These are phyloP conservation scores for Nestor notabilis DNA, from an alignment of 2,113 vertebrate species.

Conservation along the genomic window DNA sequence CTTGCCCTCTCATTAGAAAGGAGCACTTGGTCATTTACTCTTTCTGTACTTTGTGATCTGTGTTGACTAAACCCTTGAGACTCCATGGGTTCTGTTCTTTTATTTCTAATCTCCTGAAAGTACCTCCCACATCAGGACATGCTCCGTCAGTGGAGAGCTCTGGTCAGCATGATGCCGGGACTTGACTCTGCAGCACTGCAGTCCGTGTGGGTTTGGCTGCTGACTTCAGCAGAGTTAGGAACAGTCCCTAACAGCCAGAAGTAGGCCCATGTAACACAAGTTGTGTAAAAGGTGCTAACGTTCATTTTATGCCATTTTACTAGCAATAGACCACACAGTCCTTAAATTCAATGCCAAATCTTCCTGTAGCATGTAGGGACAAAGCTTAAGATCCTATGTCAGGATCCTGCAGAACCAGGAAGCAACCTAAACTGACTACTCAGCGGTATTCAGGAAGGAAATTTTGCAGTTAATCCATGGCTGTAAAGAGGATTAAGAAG, in stretches of 20 bases:
- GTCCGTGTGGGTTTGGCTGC: not conserved
- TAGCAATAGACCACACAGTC: not conserved
- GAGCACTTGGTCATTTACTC: not conserved
- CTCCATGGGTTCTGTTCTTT: not conserved
- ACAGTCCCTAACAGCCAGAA: not conserved
- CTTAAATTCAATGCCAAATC: not conserved
- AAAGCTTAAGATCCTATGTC: not conserved
- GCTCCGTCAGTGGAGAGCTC: not conserved
- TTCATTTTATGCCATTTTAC: not conserved
- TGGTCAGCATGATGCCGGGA: not conserved
- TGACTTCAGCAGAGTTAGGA: not conserved
- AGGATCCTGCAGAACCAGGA: not conserved
- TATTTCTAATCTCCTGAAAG: not conserved
- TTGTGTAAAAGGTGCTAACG: not conserved
- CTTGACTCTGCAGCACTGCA: not conserved
- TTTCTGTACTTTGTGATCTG: not conserved
- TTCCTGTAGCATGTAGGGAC: not conserved
- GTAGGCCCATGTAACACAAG: not conserved
- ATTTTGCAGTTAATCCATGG: fast-evolving
- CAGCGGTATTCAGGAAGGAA: not conserved
- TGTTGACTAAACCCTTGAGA: not conserved
- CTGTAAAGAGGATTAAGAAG: not conserved
- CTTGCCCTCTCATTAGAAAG: slow-evolving; percentile 11
- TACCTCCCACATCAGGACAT: not conserved
- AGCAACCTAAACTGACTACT: not conserved